Conservation (phyloP, 2,797 vertebrate genomes). For the Spinibarbus caldwelli region DNA sequence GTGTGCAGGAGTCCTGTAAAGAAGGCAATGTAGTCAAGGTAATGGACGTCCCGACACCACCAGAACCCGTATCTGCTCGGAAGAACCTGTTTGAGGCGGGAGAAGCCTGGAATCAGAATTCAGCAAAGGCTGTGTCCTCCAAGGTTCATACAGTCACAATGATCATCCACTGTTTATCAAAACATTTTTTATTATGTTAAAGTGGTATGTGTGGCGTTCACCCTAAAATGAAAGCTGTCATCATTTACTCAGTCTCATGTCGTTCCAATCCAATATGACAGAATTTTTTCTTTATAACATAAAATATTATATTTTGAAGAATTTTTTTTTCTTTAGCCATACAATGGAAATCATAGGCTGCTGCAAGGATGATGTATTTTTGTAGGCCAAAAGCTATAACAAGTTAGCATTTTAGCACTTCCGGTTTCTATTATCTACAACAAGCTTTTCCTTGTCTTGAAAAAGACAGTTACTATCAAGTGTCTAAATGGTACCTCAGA, state of each 20-base stretch:
- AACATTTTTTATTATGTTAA: background rate
- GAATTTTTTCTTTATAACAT: background rate
- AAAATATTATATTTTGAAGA: background rate
- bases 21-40: conserved; percentile 71
- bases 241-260: background rate
- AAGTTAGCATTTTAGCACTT: background rate
- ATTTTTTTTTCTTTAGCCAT: background rate
- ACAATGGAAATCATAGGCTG: background rate
- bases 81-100: conserved; percentile 89
- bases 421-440: background rate
- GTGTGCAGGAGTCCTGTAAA: conserved; percentile 80
- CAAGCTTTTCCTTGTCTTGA: background rate
- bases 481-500: background rate
- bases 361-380: background rate
- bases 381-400: background rate
- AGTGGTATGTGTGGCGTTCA: background rate
- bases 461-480: background rate
- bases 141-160: conserved; percentile 75
- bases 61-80: conserved; percentile 83
- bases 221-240: no score
- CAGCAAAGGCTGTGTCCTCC: conserved; percentile 62
- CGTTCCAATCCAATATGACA: background rate
- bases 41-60: conserved; percentile 77
- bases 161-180: background rate
- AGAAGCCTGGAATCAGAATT: conserved; percentile 80